phyloP scores from a whole-genome alignment of 2,113 vertebrate genomes.

The Muntiacus reevesi region DNA sequence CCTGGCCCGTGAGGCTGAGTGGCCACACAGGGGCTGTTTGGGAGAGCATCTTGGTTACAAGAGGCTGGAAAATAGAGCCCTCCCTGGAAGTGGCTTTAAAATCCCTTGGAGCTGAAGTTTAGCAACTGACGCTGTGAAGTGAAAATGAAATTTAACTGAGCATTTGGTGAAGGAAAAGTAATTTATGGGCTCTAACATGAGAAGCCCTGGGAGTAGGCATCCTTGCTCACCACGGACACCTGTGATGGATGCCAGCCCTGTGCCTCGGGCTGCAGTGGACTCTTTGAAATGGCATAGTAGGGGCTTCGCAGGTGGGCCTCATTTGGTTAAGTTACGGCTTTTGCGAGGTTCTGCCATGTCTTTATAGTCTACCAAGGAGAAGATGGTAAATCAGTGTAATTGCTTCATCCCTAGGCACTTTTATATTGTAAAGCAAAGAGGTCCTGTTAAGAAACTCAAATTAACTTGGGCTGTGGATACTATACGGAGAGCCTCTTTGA shows the following conservation, averaged over 20 bases:
- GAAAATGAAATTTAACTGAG: constrained; percentile 82
- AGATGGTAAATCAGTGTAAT: constrained; percentile 85
- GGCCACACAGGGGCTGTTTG: not conserved
- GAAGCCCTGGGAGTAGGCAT: constrained; percentile 79
- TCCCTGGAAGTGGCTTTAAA: constrained; percentile 65
- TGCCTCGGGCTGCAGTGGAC: constrained; percentile 72
- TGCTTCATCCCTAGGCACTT: constrained; percentile 79
- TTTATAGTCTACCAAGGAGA: constrained; percentile 82
- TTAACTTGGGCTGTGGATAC: constrained; percentile 79
- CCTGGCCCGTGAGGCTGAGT: not conserved
- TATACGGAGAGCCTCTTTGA: constrained; percentile 67
- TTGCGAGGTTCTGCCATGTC: constrained; percentile 76
- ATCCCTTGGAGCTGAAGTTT: constrained; percentile 76
- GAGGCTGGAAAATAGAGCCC: constrained; percentile 55
- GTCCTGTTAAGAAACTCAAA: constrained; percentile 80
- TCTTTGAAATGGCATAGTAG: constrained; percentile 80
- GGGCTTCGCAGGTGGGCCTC: constrained; percentile 77
- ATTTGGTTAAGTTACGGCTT: constrained; percentile 78
- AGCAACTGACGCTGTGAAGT: constrained; percentile 77
- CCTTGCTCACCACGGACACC: constrained; percentile 74
- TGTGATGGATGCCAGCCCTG: constrained; percentile 77
- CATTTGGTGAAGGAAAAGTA: constrained; percentile 80
- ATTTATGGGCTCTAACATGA: constrained; percentile 78
- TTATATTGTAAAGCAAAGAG: constrained; percentile 77
- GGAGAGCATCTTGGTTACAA: constrained; percentile 63